Base-by-base conservation (phyloP, 23 tunicate genomes). In the Styela clava region DNA sequence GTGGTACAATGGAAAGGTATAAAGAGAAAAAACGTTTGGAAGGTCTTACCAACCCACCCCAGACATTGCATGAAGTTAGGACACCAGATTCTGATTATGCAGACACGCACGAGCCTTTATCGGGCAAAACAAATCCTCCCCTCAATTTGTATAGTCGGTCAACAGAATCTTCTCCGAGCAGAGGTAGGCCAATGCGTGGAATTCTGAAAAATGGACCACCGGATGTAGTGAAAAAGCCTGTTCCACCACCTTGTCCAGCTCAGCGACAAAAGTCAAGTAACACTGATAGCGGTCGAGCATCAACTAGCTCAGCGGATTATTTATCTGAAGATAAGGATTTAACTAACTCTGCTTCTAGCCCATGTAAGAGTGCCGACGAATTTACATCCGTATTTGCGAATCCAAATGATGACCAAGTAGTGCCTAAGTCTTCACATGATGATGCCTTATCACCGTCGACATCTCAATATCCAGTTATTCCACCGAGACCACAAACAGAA, bases 1-100 rank as follows among this genome's bases (percentile, higher is more conserved):
- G 85, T 16, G 97, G 97, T 2, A 91, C 97, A 3, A 85, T 91
- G 52, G 97, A 91, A 64, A 68, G 97, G 35, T 82, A 82, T 74
- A 83, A 85, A 1, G 97, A 91, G 27, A 74, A 29, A 23, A 76
- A 76, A 52, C 64, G 81, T 20, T 56, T 76, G 64, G 81, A 76
- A 76, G 64, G 64, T 25, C 33, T 76, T 27, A 16, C 64, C 22
- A 35, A 76, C 24, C 81, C 64, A 7, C 81, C 81, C 18, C 81
- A 76, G 30, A 76, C 81, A 7, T 22, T 76, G 52, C 81, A 76
- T 2, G 81, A 52, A 24, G 81, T 52, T 0, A 25, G 64, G 33
- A 52, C 65, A n/a, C 64, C 81, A n/a, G 81, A 76, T 24, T 24
- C 52, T 24, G 81, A 76, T 33, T 24, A 25, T 21, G 62, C 65